phyloP scores from a whole-genome alignment of 2,113 vertebrate genomes.

The Dinomys branickii region DNA sequence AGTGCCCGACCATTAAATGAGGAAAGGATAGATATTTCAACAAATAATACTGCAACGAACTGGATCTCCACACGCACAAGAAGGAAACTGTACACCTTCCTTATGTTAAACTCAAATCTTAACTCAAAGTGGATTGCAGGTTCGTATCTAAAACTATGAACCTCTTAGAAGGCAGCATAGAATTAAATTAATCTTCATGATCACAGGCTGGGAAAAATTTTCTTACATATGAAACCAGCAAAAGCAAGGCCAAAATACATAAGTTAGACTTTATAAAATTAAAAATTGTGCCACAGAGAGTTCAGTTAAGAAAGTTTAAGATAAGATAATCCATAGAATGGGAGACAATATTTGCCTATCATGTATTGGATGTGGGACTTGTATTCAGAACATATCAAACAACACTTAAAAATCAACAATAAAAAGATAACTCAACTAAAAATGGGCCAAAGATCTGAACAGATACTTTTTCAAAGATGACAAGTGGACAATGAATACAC shows the following conservation, averaged over 20 bases:
- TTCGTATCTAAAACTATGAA: neutral
- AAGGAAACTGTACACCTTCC: neutral
- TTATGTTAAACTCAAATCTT: neutral
- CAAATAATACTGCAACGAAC: neutral
- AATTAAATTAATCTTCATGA: slow-evolving; percentile 3
- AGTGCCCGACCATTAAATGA: neutral
- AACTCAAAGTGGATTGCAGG: neutral
- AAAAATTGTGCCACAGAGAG: neutral
- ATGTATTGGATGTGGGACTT: neutral
- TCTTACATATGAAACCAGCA: slow-evolving; percentile 8
- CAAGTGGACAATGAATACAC: neutral
- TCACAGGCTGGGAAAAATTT: neutral
- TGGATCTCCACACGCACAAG: neutral
- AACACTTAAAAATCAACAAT: neutral
- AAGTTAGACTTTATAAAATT: neutral
- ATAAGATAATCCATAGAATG: neutral
- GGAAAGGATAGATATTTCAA: neutral
- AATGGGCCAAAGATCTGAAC: neutral
- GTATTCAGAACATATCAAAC: neutral
- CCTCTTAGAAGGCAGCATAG: neutral
- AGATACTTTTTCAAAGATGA: neutral
- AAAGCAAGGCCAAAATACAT: neutral
- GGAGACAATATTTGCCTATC: slow-evolving; percentile 19
- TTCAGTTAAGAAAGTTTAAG: neutral
- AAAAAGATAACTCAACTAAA: neutral